Percentiles rank a stretch among this genome's conserved stretches.
These are phyloP conservation scores for Gari tellinella DNA, from an alignment of 2,888 invertebrate species.

Conservation along the genomic window DNA sequence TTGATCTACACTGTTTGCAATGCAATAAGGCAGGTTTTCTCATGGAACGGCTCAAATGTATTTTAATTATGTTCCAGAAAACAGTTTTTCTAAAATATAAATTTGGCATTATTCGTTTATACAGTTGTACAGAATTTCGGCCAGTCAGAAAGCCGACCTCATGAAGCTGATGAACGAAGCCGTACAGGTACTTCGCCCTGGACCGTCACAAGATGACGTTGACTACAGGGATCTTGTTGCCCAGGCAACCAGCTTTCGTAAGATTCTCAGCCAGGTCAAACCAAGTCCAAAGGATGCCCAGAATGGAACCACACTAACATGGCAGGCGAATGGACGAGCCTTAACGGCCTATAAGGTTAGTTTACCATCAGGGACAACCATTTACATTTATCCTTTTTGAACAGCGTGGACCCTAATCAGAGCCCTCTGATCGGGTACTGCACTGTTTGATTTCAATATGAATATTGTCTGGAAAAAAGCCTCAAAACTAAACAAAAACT, in stretches of 20 bases:
- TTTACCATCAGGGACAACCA: no score
- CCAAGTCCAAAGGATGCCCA: constrained; percentile 68
- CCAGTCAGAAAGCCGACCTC: constrained; percentile 73
- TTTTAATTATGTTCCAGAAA: no score
- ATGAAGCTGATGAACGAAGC: constrained; percentile 78
- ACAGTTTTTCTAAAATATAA: neutral
- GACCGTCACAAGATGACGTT: constrained; percentile 50
- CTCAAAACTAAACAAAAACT: no score
- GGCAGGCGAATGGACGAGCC: constrained; percentile 69
- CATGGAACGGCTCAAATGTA: no score
- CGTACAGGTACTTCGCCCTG: constrained; percentile 66
- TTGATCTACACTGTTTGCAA: no score
- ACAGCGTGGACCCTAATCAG: no score
- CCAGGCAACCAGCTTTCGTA: constrained; percentile 74
- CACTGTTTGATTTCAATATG: no score
- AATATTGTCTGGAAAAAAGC: no score
- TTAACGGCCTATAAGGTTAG: constrained; percentile 68
- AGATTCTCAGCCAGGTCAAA: constrained; percentile 75
- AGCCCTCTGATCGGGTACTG: no score
- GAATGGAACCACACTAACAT: constrained; percentile 70
- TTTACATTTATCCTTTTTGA: no score
- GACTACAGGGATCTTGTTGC: constrained; percentile 65
- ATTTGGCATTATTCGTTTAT: neutral
- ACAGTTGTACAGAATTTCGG: constrained; percentile 74
- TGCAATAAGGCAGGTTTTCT: no score